A percentile compares a stretch with the other conserved stretches of the same genome.
Conservation (phyloP, 2,113 vertebrate species). For the Pheucticus melanocephalus region DNA sequence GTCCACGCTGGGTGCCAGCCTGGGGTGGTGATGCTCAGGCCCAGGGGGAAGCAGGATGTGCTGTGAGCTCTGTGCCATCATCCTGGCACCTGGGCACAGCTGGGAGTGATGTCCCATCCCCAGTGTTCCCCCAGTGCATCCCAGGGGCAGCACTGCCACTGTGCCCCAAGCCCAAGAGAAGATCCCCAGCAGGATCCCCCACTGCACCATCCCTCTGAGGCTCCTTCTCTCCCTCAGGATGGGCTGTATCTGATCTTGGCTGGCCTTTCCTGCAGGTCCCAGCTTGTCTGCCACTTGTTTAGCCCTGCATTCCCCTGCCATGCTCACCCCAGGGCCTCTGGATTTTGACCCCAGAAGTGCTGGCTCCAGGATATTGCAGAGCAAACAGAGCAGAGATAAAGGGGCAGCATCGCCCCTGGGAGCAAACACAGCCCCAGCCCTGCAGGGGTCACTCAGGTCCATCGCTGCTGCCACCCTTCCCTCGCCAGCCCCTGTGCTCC, state of each 20-base stretch:
- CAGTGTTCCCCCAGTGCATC: not conserved
- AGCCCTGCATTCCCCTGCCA: not conserved
- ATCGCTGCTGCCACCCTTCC: not conserved
- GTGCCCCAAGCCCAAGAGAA: fast-evolving
- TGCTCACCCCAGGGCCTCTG: not conserved
- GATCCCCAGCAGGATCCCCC: not conserved
- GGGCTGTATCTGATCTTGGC: not conserved
- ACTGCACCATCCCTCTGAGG: not conserved
- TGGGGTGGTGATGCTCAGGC: not conserved
- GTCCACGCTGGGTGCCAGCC: fast-evolving
- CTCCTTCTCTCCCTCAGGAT: not conserved
- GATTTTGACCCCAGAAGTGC: slow-evolving; percentile 10
- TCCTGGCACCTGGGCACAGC: not conserved
- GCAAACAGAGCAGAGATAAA: not conserved
- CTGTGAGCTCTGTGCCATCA: not conserved
- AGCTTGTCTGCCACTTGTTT: not conserved
- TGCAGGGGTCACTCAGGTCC: not conserved
- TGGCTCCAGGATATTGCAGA: not conserved
- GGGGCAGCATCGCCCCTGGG: fast-evolving
- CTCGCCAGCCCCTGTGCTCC: not conserved
- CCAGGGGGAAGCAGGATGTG: not conserved
- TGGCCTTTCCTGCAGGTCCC: not conserved
- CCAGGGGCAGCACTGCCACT: not conserved
- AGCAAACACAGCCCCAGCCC: not conserved
- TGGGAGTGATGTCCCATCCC: not conserved